phyloP scores from a whole-genome alignment of 2,113 vertebrate genomes.

The Embiotoca jacksoni region DNA sequence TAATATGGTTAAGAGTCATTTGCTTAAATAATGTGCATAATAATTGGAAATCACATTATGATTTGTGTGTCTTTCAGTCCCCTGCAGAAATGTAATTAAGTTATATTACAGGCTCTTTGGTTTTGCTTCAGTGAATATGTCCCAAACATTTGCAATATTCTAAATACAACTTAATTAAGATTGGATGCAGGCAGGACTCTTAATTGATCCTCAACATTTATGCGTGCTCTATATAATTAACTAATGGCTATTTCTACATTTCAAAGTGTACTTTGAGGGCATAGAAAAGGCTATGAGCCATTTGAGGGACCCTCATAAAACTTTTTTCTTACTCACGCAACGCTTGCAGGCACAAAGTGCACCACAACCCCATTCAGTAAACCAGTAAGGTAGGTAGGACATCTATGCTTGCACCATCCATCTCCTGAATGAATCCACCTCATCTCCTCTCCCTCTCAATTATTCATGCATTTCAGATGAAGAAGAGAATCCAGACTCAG shows the following conservation, averaged over 20 bases:
- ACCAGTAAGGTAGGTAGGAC: slow-evolving; percentile 49
- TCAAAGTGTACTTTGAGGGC: neutral
- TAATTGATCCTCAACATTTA: too few relatives aligned
- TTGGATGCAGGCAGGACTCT: too few relatives aligned
- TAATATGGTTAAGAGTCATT: neutral
- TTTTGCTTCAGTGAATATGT: neutral
- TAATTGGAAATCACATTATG: slow-evolving; percentile 1
- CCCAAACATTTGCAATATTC: neutral
- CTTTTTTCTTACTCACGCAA: slow-evolving; percentile 17
- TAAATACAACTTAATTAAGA: too few relatives aligned
- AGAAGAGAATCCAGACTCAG: slow-evolving; percentile 83
- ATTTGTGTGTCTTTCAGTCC: slow-evolving; percentile 4
- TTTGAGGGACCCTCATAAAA: slow-evolving; percentile 20
- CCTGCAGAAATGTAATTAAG: neutral
- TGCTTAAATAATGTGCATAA: neutral
- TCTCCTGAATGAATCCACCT: slow-evolving; percentile 79
- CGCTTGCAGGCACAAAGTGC: slow-evolving; percentile 55
- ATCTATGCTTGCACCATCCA: slow-evolving; percentile 72
- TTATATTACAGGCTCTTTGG: neutral
- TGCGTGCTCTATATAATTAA: neutral
- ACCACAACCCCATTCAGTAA: slow-evolving; percentile 39
- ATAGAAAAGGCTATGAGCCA: slow-evolving; percentile 17
- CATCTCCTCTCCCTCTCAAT: slow-evolving; percentile 79
- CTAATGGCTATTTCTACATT: neutral
- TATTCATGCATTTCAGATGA: slow-evolving; percentile 84